Percentiles rank a stretch among this genome's conserved stretches.
These are phyloP conservation scores for Panagrolaimus sp. DNA, from an alignment of 1,140 invertebrate species.

Conservation along the genomic window DNA sequence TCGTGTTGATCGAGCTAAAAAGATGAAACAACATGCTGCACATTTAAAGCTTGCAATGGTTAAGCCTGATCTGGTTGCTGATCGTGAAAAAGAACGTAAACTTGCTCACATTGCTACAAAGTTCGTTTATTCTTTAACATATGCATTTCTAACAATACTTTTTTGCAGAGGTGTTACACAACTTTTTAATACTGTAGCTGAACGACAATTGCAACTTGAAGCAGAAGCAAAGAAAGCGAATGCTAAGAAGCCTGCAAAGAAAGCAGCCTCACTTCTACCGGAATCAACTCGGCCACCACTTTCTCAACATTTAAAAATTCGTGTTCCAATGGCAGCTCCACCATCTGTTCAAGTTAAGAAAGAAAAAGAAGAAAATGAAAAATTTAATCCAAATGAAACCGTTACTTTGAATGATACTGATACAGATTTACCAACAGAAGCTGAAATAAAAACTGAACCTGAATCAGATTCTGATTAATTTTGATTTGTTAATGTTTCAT, in stretches of 20 bases:
- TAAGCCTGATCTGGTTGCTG: conserved; percentile 30
- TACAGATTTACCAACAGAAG: background rate
- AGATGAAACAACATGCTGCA: background rate
- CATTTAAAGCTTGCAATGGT: conserved; percentile 11
- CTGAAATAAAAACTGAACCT: conserved; percentile 2
- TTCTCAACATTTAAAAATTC: background rate
- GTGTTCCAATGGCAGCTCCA: conserved; percentile 5
- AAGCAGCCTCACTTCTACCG: no score
- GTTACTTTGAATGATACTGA: background rate
- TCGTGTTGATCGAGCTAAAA: background rate
- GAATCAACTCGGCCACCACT: no score
- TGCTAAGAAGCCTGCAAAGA: background rate
- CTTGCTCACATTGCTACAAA: conserved; percentile 30
- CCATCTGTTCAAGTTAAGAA: background rate
- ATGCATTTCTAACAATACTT: background rate
- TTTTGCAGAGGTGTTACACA: conserved; percentile 34
- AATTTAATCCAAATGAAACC: background rate
- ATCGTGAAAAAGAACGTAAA: conserved; percentile 26
- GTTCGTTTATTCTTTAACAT: background rate
- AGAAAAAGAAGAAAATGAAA: background rate
- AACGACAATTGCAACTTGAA: conserved; percentile 22
- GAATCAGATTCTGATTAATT: background rate
- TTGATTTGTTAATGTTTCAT: background rate
- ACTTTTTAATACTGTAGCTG: conserved; percentile 36
- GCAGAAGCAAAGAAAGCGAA: background rate